Base-by-base conservation (phyloP, 2,888 invertebrate species). In the Gonocerus acuteangulatus region DNA sequence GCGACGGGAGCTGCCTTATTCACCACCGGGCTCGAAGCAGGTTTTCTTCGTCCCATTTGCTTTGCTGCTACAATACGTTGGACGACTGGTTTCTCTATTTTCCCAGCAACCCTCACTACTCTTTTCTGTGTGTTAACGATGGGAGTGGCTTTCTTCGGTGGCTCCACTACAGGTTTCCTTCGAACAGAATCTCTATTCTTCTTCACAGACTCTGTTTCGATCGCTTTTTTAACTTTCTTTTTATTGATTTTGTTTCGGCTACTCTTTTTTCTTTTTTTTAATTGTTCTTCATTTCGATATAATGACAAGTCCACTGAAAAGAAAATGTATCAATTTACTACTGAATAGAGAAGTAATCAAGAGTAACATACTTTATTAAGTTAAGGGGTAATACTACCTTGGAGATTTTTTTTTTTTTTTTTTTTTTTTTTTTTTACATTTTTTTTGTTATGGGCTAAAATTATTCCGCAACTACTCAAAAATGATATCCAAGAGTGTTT, bases 251-350 rank as follows among this genome's bases (percentile, higher is more conserved):
- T 76, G 74, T 70, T 82, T 54, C 78, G 0, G 78, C 73, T 42
- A 71, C 70, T 23, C 61, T 65, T 64, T 51, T 65, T 61, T 32
- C 65, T 62, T 48, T 80, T 82, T 71, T 85, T 85, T 66, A 89
- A 75, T 74, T 89, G 89, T 61, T 88, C 86, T 75, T 89, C 89
- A 73, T 89, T 87, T 72, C 83, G 87, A 75, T 85, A 89, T 52
- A 90, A 77, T 13, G 89, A 89, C 49, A 90, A 79, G 73, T 90
- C 90, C 79, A 90, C 89, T 89, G 76, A 54, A 77, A 74, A 62
- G 32, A n/a, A 13, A 42, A 42, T 42, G 13, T 7, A 42, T 15
- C 4, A 42, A 15, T 7, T 42, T 16, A n/a, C 42, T 9, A 9
- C 34, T 34, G 34, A 9, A 34, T 9, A 9, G 13, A 6, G 34